Base-by-base conservation (phyloP, 1,140 invertebrate genomes). In the Leucophenga varia region DNA sequence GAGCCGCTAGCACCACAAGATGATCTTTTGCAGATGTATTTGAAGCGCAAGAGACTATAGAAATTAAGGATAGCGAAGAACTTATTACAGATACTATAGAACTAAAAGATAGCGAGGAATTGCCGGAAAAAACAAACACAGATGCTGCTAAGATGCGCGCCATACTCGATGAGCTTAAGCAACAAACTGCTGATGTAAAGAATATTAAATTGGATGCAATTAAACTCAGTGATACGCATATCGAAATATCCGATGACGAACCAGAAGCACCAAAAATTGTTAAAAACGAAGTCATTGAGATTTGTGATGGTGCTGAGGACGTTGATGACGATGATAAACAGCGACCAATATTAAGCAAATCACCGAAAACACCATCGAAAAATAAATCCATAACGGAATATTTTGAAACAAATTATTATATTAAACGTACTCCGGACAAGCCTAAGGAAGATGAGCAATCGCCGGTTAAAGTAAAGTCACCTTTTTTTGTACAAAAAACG, bases 1-100 rank as follows among this genome's bases (percentile, higher is more conserved):
- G 39, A 52, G 43, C 16, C 13, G n/a, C n/a, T 37, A 54, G 61
- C 64, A 36, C 49, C 68, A 51, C 73, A 84, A 43, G 81, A 87
- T 65, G 85, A 87, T 76, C 78, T 86, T 87, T 87, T 79, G 80
- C 79, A 25, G 82, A 84, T 76, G 65, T 83, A 47, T 84, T 83
- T 74, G 52, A 54, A 35, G 18, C 44, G 10, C 13, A 6, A 35
- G 6, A 13, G 12, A 17, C 34, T 2, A 44, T 30, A 36, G 7
- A 31, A 12, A 14, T 9, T 17, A 36, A 9, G n/a, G n/a, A n/a
- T n/a, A n/a, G n/a, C n/a, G n/a, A n/a, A n/a, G n/a, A n/a, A n/a
- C n/a, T n/a, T n/a, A n/a, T n/a, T n/a, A n/a, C 47, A 14, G 54
- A 54, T 35, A 28, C 28, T 13, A 45, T 63, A 13, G 43, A 46